These are phyloP conservation scores for Pseudachorutes palmiensis DNA, from an alignment of 1,140 invertebrate genomes.

Conservation along the genomic window DNA sequence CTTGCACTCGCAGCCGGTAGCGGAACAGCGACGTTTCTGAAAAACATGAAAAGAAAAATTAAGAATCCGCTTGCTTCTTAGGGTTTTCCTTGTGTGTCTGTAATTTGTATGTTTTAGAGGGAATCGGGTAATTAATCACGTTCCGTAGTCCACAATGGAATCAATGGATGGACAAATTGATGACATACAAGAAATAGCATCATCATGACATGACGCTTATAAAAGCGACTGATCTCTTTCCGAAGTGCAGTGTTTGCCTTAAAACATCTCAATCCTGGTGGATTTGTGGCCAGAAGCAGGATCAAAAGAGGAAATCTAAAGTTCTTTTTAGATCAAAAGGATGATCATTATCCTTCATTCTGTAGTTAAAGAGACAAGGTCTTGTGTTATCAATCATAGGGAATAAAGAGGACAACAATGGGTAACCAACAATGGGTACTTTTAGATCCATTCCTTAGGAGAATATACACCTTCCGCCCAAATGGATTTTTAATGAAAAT, in stretches of 20 bases:
- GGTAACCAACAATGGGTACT: not conserved
- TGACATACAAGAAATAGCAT: not conserved
- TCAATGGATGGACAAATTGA: not conserved
- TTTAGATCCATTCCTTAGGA: too few relatives aligned
- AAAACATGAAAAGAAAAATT: not conserved
- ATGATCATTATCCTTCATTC: not conserved
- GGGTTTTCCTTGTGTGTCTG: too few relatives aligned
- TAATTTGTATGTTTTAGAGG: too few relatives aligned
- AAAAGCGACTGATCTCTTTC: too few relatives aligned
- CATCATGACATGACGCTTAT: too few relatives aligned
- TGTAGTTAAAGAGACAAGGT: not conserved
- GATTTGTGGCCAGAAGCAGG: not conserved
- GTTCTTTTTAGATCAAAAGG: not conserved
- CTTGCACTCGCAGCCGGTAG: not conserved
- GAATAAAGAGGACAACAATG: not conserved
- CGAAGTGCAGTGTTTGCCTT: too few relatives aligned
- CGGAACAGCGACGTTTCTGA: slow-evolving; percentile 4
- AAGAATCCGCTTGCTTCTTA: too few relatives aligned
- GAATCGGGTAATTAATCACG: not conserved
- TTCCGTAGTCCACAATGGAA: not conserved
- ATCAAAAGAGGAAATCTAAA: not conserved
- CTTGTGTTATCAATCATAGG: slow-evolving; percentile 7
- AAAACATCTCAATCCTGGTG: not conserved
- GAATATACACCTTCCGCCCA: too few relatives aligned
- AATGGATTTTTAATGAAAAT: slow-evolving; percentile 9